These are phyloP conservation scores for Nudaria mundana DNA, from an alignment of 2,888 invertebrate genomes.

Conservation along the genomic window DNA sequence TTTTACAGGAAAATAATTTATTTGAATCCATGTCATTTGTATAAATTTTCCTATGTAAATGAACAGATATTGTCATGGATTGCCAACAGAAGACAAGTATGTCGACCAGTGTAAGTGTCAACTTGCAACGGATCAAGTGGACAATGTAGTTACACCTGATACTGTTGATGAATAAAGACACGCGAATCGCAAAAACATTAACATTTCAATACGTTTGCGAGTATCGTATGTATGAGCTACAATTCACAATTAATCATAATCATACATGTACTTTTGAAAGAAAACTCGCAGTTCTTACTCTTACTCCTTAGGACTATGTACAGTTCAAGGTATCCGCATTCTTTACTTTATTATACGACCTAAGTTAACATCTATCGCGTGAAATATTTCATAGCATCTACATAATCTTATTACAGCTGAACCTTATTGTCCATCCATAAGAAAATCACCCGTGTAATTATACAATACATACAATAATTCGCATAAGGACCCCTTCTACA, in stretches of 20 bases:
- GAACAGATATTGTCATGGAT: conserved; percentile 4
- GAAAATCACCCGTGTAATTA: too few species aligned
- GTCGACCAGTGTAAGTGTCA: conserved; percentile 17
- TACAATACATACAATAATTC: background rate
- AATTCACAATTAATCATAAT: conserved; percentile 6
- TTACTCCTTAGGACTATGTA: too few species aligned
- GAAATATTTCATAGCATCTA: too few species aligned
- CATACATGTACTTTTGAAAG: conserved; percentile 1
- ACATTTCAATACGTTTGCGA: conserved; percentile 19
- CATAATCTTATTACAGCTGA: too few species aligned
- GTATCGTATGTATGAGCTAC: background rate
- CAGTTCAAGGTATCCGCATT: too few species aligned
- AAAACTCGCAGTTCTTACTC: conserved; percentile 1
- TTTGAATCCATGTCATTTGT: background rate
- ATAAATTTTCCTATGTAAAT: conserved; percentile 20
- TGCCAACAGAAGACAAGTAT: conserved; percentile 6
- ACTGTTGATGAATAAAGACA: conserved; percentile 30
- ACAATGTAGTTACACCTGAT: conserved; percentile 33
- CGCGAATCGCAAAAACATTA: conserved; percentile 28
- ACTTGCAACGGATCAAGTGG: conserved; percentile 24
- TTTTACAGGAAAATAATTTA: too few species aligned
- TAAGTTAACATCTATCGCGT: too few species aligned
- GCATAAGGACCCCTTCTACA: background rate
- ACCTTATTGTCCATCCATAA: background rate
- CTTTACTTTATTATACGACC: too few species aligned